Conservation (phyloP, 2,797 vertebrate genomes). For the Rhinoraja longicauda region DNA sequence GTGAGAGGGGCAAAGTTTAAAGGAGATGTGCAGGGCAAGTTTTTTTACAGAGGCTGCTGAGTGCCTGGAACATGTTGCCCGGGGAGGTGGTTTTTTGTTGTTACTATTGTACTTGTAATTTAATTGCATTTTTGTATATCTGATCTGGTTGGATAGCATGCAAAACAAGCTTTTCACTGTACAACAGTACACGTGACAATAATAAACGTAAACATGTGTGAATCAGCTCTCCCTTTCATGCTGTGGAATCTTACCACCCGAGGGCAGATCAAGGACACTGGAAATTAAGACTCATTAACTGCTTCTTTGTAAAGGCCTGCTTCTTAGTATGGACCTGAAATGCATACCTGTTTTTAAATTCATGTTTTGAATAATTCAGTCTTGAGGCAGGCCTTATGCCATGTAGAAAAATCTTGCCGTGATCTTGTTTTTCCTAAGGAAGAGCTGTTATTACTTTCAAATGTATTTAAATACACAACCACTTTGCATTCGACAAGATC, state of each 20-base stretch:
- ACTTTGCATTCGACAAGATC: not conserved
- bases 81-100: too few species aligned
- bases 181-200: too few species aligned
- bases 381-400: not conserved
- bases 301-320: not conserved
- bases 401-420: not conserved
- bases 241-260: not conserved
- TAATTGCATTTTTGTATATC: too few species aligned
- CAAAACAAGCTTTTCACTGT: too few species aligned
- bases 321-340: not conserved
- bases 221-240: too few species aligned
- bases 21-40: too few species aligned
- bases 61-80: too few species aligned
- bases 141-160: too few species aligned
- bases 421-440: not conserved
- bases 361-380: not conserved
- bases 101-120: too few species aligned
- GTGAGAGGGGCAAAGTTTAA: too few species aligned
- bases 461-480: not conserved
- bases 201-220: too few species aligned
- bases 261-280: not conserved
- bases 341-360: not conserved
- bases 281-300: not conserved
- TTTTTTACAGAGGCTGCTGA: too few species aligned
- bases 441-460: not conserved